These are phyloP conservation scores for Epizoanthus scotinus DNA, from an alignment of 92 coral and sea anemone genomes.

Conservation along the genomic window DNA sequence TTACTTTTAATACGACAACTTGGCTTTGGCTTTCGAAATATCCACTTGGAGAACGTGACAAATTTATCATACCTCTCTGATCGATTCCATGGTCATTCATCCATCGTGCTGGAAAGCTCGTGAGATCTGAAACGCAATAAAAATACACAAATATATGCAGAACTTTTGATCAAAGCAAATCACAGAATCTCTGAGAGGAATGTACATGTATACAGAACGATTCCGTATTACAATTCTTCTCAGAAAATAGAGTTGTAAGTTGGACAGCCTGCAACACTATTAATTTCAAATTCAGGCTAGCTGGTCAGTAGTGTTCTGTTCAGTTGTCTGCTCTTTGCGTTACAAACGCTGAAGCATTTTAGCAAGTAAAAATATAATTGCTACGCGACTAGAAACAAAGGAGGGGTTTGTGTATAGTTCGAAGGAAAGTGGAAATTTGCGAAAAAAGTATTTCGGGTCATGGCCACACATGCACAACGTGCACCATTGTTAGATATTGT, in stretches of 20 bases:
- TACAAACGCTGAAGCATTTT: neutral
- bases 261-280: neutral
- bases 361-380: neutral
- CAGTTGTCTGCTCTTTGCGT: neutral
- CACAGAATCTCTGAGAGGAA: conserved; percentile 8
- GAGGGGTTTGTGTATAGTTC: neutral
- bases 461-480: neutral
- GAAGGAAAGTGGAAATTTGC: neutral
- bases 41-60: neutral
- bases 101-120: conserved; percentile 96
- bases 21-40: neutral
- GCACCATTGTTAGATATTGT: neutral
- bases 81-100: conserved; percentile 84
- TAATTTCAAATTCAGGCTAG: neutral
- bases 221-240: neutral
- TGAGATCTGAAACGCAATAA: conserved; percentile 67
- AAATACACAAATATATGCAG: conserved; percentile 11
- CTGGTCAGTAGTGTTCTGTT: neutral
- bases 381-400: neutral
- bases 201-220: neutral
- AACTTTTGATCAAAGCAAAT: conserved; percentile 31
- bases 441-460: neutral
- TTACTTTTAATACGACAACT: neutral
- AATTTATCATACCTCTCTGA: conserved; percentile 64
- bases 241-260: too few relatives aligned